Evolutionary conservation across 1,140 invertebrate genomes (phyloP).

Genomic region (Orius insidiosus): DNA sequence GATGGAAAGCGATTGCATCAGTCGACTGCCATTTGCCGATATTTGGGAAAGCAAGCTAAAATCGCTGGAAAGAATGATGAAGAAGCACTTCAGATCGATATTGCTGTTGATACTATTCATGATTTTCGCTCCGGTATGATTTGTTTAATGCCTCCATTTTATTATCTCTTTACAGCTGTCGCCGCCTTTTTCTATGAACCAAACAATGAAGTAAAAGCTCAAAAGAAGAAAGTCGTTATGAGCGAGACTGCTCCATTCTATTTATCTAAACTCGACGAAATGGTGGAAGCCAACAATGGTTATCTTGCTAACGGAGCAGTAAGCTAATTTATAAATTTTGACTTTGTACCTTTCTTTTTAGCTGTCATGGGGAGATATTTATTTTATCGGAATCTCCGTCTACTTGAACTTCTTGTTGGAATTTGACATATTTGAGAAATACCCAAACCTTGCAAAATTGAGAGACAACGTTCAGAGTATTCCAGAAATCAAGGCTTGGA

Average conservation of each 20-base stretch:
- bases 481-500: slow-evolving; percentile 27
- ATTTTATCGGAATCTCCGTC: slow-evolving; percentile 39
- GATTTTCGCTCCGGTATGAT: slow-evolving; percentile 25
- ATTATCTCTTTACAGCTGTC: slow-evolving; percentile 4
- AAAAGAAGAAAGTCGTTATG: slow-evolving; percentile 20
- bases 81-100: slow-evolving; percentile 35
- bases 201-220: slow-evolving; percentile 22
- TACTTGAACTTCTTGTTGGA: slow-evolving; percentile 37
- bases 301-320: slow-evolving; percentile 31
- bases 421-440: slow-evolving; percentile 35
- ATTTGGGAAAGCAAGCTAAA: slow-evolving; percentile 32
- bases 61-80: slow-evolving; percentile 33
- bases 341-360: slow-evolving; percentile 18
- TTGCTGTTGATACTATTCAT: slow-evolving; percentile 23
- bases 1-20: slow-evolving; percentile 33
- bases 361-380: slow-evolving; percentile 28
- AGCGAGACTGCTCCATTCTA: slow-evolving; percentile 31
- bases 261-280: slow-evolving; percentile 32
- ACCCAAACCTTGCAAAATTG: slow-evolving; percentile 26
- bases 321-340: neutral
- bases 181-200: slow-evolving; percentile 1
- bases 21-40: slow-evolving; percentile 33
- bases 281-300: slow-evolving; percentile 28
- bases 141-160: neutral
- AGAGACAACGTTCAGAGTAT: slow-evolving; percentile 23